phyloP scores from a whole-genome alignment of 2,797 vertebrate species.

The Hephaestus fuliginosus region DNA sequence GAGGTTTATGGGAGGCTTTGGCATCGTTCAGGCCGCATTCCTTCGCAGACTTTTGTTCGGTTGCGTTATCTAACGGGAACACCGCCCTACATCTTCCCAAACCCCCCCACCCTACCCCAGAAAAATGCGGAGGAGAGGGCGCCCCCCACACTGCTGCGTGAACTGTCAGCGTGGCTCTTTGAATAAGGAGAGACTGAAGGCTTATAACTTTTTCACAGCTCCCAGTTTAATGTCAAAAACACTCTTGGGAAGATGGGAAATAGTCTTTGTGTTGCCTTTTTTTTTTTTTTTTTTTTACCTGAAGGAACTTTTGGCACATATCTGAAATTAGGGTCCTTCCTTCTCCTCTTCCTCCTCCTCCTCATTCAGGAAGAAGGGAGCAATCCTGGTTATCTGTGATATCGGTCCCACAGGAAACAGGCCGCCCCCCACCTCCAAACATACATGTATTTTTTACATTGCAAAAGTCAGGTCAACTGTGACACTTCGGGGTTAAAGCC shows the following conservation, averaged over 20 bases:
- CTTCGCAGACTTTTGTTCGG: conserved; percentile 42
- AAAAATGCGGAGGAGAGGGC: conserved; percentile 6
- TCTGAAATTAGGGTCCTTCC: conserved; percentile 9
- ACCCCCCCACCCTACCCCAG: neutral
- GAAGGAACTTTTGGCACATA: conserved; percentile 18
- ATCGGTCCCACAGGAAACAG: conserved; percentile 71
- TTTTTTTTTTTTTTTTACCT: conserved; percentile 5
- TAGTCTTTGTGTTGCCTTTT: too few species aligned
- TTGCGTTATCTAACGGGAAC: conserved; percentile 58
- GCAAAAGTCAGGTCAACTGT: conserved; percentile 18
- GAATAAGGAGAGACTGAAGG: neutral
- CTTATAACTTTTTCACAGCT: fast-evolving
- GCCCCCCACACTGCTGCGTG: neutral
- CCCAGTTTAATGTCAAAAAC: neutral
- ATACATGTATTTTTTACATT: neutral
- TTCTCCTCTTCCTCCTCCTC: conserved; percentile 26
- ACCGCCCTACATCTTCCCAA: conserved; percentile 34
- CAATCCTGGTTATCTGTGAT: conserved; percentile 58
- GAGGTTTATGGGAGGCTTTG: neutral
- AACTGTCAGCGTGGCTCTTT: neutral
- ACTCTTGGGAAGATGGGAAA: neutral
- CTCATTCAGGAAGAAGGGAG: conserved; percentile 64
- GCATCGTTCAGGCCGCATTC: conserved; percentile 6
- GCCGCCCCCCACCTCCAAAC: conserved; percentile 1
- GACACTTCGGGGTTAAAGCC: conserved; percentile 26